phyloP scores from a whole-genome alignment of 2,113 vertebrate species.

The Sinosuthora webbiana region DNA sequence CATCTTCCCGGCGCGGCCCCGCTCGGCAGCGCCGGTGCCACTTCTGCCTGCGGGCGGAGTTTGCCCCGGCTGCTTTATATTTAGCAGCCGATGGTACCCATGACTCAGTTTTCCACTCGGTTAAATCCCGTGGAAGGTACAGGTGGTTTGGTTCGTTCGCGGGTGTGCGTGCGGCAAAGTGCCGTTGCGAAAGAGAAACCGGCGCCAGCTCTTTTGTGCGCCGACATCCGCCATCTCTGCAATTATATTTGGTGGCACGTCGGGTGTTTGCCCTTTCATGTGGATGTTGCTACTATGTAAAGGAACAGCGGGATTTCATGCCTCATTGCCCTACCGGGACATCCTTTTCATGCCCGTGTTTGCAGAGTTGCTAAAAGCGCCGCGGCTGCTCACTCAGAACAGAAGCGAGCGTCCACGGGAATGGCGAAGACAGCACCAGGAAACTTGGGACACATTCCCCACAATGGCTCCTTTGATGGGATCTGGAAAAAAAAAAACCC shows the following conservation, averaged over 20 bases:
- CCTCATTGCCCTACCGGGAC: constrained; percentile 32
- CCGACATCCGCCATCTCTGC: neutral
- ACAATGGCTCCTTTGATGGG: neutral
- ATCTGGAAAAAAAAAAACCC: neutral
- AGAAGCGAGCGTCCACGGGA: neutral
- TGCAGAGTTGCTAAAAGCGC: constrained; percentile 2
- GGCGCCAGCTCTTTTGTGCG: neutral
- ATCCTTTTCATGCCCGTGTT: constrained; percentile 42
- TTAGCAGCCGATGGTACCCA: neutral
- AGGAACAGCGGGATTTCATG: constrained; percentile 53
- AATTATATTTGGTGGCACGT: neutral
- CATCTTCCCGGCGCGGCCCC: neutral
- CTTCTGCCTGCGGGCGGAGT: neutral
- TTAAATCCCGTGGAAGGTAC: neutral
- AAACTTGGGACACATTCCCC: neutral
- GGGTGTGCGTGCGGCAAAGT: neutral
- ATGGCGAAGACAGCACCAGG: neutral
- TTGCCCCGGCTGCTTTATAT: neutral
- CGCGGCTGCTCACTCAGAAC: neutral
- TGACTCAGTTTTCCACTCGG: neutral
- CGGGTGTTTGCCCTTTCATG: neutral
- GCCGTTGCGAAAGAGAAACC: neutral
- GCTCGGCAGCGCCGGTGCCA: neutral
- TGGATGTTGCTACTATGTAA: neutral
- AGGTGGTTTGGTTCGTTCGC: neutral